Evolutionary conservation across 2,113 vertebrate species (phyloP).

Genomic region (Cephalophus harveyi): DNA sequence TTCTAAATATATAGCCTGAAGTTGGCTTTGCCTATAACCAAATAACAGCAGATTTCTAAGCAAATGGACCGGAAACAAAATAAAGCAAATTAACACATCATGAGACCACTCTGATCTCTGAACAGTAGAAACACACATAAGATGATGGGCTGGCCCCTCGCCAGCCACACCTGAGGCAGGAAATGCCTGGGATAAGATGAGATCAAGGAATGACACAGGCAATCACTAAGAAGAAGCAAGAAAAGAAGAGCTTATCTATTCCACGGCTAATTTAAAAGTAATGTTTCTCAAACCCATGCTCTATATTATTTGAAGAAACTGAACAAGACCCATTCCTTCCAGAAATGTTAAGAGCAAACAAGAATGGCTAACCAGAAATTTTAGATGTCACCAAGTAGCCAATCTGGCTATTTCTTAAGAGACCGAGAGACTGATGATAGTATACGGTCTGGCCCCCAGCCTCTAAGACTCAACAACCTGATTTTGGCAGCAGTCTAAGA

Average conservation of each 20-base stretch:
- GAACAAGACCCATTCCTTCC: neutral
- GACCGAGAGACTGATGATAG: neutral
- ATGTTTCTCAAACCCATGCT: neutral
- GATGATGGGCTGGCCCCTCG: slow-evolving; percentile 27
- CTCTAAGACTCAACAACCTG: neutral
- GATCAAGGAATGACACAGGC: neutral
- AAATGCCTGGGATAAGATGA: neutral
- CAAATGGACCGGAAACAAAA: slow-evolving; percentile 73
- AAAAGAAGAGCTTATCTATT: neutral
- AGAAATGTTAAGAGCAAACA: neutral
- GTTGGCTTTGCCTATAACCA: slow-evolving; percentile 47
- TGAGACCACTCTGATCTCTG: slow-evolving; percentile 11
- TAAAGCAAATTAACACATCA: slow-evolving; percentile 64
- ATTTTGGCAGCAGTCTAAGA: neutral
- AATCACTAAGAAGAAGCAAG: neutral
- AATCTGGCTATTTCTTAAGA: neutral
- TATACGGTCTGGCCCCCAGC: neutral
- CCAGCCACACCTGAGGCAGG: slow-evolving; percentile 61
- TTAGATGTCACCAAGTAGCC: neutral
- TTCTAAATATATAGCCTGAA: slow-evolving; percentile 31
- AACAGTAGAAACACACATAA: slow-evolving; percentile 42
- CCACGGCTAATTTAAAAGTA: neutral
- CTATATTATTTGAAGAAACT: neutral
- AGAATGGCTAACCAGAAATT: neutral
- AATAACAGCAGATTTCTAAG: slow-evolving; percentile 68